Evolutionary conservation across 1,140 invertebrate species (phyloP).

Genomic region (Zaprionus lachaisei): DNA sequence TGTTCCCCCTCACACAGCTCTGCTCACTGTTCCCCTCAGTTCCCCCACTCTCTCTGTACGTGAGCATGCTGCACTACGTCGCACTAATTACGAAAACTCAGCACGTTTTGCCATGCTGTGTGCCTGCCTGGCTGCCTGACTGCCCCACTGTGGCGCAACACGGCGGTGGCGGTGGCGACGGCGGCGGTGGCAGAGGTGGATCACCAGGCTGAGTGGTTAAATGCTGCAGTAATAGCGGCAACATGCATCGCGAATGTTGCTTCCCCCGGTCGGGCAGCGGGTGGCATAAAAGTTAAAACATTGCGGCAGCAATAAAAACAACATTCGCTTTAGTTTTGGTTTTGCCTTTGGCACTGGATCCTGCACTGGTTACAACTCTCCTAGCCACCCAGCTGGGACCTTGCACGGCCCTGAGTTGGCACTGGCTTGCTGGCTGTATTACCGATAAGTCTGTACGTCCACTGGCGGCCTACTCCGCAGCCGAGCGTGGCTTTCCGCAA

Average conservation of each 20-base stretch:
- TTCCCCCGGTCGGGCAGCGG: conserved; percentile 28
- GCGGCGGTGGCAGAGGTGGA: conserved; percentile 10
- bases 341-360: conserved; percentile 49
- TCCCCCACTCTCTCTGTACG: conserved; percentile 49
- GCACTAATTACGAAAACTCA: conserved; percentile 82
- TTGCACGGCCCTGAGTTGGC: conserved; percentile 18
- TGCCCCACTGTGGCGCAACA: conserved; percentile 24
- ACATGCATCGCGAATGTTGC: conserved; percentile 78
- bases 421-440: conserved; percentile 57
- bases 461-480: conserved; percentile 8
- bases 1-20: background rate
- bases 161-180: conserved; percentile 3
- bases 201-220: conserved; percentile 71
- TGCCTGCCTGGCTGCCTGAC: conserved; percentile 22
- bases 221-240: conserved; percentile 80
- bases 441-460: conserved; percentile 52
- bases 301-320: conserved; percentile 80
- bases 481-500: conserved; percentile 53
- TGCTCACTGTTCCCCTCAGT: background rate
- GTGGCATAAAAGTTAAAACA: conserved; percentile 75
- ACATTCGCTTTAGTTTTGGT: conserved; percentile 53
- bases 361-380: conserved; percentile 8
- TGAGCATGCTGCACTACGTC: conserved; percentile 71
- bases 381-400: background rate
- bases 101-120: conserved; percentile 74